phyloP scores from a whole-genome alignment of 2,113 vertebrate genomes.

The Pleuronectes platessa region DNA sequence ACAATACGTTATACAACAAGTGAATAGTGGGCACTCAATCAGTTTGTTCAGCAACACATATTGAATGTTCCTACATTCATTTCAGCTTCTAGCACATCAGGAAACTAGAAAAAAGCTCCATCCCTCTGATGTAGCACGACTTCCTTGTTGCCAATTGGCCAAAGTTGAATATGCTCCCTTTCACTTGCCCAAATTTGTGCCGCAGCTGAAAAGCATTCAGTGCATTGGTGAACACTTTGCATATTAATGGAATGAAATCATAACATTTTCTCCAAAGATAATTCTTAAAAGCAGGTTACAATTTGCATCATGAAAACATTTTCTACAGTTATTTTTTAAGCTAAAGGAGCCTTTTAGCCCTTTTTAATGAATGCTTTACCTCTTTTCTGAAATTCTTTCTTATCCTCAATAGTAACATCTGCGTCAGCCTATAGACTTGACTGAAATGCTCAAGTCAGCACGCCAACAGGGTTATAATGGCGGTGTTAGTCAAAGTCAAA shows the following conservation, averaged over 20 bases:
- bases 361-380: neutral
- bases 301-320: neutral
- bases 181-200: neutral
- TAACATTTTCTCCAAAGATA: neutral
- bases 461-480: too few species aligned
- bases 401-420: neutral
- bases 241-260: neutral
- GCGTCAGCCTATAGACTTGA: too few species aligned
- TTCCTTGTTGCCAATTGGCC: conserved; percentile 2
- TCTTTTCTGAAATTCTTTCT: neutral
- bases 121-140: neutral
- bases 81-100: neutral
- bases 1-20: neutral
- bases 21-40: neutral
- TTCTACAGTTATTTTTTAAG: neutral
- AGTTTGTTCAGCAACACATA: neutral
- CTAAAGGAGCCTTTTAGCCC: too few species aligned
- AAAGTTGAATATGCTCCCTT: neutral
- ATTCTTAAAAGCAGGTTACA: neutral
- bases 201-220: neutral
- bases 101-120: neutral
- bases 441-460: too few species aligned
- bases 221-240: neutral
- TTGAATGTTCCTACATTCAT: neutral
- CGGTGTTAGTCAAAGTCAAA: too few species aligned